phyloP scores from a whole-genome alignment of 2,113 vertebrate genomes.

The Rana temporaria region DNA sequence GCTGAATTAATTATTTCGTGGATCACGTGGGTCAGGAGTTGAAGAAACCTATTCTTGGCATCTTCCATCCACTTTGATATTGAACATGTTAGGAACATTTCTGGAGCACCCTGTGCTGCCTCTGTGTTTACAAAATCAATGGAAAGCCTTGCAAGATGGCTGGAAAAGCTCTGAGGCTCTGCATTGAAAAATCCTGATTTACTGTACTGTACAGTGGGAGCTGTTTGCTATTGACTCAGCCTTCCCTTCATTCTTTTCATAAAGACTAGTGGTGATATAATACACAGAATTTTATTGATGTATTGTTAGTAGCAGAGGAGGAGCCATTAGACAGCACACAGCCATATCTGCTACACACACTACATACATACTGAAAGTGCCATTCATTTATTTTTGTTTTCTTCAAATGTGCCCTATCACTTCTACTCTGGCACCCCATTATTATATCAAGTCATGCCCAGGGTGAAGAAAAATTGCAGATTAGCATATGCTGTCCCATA shows the following conservation, averaged over 20 bases:
- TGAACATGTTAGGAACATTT: constrained; percentile 80
- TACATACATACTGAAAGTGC: constrained; percentile 4
- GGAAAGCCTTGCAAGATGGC: constrained; percentile 78
- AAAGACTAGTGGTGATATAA: constrained; percentile 72
- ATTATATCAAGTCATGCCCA: too few relatives aligned
- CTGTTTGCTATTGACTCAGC: constrained; percentile 68
- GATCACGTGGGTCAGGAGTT: constrained; percentile 98
- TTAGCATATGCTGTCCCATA: neutral
- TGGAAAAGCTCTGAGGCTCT: constrained; percentile 68
- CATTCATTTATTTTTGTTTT: neutral
- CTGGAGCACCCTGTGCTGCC: constrained; percentile 74
- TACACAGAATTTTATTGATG: constrained; percentile 72
- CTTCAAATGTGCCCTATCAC: neutral
- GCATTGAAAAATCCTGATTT: constrained; percentile 70
- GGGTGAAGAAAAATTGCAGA: neutral
- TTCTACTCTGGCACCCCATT: neutral
- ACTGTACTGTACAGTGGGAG: constrained; percentile 69
- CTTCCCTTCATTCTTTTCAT: constrained; percentile 70
- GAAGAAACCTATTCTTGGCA: constrained; percentile 93
- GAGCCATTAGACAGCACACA: constrained; percentile 69
- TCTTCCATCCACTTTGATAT: constrained; percentile 88
- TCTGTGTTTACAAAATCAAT: constrained; percentile 65
- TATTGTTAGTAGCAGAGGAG: constrained; percentile 75
- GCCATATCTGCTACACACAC: constrained; percentile 21
- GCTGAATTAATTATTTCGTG: constrained; percentile 99